Base-by-base conservation (phyloP, 2,888 invertebrate species). In the Acrobasis consociella region DNA sequence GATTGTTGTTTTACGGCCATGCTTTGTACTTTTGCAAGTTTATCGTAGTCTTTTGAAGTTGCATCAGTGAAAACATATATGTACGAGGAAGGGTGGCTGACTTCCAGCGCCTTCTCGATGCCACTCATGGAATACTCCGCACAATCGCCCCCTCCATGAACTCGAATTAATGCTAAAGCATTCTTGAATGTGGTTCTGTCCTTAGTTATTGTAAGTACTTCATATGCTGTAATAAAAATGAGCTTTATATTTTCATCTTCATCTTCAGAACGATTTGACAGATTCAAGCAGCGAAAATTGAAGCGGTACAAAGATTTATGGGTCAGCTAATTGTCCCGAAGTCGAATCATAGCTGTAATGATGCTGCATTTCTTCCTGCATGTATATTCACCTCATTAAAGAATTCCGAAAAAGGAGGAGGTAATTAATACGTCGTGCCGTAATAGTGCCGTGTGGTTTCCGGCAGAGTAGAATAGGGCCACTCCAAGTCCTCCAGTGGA, bases 61-160 rank as follows among this genome's bases (percentile, higher is more conserved):
- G 88, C 89, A 60, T 90, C 89, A 9, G 89, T 89, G n/a, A 86
- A 86, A 0, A 89, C 84, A 62, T 85, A 89, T 0, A 90, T 39
- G 5, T 75, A 75, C 0, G 90, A 89, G 0, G 74, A 70, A 0
- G 83, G 80, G 8, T 77, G 67, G 62, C 87, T 85, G 2, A 71
- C 49, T 39, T 67, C 66, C 3, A 90, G 69, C 0, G 73, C 89
- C 8, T 67, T 31, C 65, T 82, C 75, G 7, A 89, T 85, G 15
- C 88, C 90, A 1, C 67, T 49, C 80, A 90, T 75, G 0, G 85
- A 63, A 69, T 76, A 72, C 68, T 89, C 90, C 0, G 83, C 81
- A 56, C 90, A 89, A 17, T 83, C 79, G 0, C 1, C 74, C 0
- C 82, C 83, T 0, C 81, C 85, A 3, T 67, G 0, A 0, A 83